These are phyloP conservation scores for Leucozona laternaria DNA, from an alignment of 2,888 invertebrate genomes.

Conservation along the genomic window DNA sequence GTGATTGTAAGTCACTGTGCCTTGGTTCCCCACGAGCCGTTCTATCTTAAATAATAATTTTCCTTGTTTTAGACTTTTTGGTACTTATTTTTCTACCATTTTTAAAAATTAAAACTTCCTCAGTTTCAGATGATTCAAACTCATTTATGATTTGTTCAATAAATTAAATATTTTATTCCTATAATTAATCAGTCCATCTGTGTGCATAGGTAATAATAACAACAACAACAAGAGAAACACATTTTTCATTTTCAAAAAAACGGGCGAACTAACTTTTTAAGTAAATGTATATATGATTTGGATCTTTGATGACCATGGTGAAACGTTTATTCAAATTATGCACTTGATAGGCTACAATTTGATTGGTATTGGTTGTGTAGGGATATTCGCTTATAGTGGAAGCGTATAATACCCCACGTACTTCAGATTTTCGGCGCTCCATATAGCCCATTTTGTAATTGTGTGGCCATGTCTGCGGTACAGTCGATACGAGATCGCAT, in stretches of 20 bases:
- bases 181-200: conserved; percentile 70
- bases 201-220: not conserved
- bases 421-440: conserved; percentile 73
- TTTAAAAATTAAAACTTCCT: too few relatives aligned
- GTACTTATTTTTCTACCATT: too few relatives aligned
- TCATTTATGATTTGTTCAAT: not conserved
- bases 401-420: conserved; percentile 74
- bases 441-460: conserved; percentile 78
- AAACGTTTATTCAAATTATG: conserved; percentile 25
- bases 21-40: too few relatives aligned
- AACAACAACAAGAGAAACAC: conserved; percentile 4
- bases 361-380: conserved; percentile 68
- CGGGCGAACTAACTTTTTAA: conserved; percentile 2
- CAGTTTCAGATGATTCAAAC: too few relatives aligned
- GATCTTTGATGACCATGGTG: conserved; percentile 45
- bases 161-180: conserved; percentile 53
- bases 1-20: too few relatives aligned
- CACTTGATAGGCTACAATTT: conserved; percentile 46
- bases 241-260: not conserved
- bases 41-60: too few relatives aligned
- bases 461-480: conserved; percentile 68
- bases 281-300: conserved; percentile 38
- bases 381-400: conserved; percentile 76
- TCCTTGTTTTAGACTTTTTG: too few relatives aligned
- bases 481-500: conserved; percentile 56